Evolutionary conservation across 2,888 invertebrate genomes (phyloP).

Genomic region (Ecliptopera silaceata): DNA sequence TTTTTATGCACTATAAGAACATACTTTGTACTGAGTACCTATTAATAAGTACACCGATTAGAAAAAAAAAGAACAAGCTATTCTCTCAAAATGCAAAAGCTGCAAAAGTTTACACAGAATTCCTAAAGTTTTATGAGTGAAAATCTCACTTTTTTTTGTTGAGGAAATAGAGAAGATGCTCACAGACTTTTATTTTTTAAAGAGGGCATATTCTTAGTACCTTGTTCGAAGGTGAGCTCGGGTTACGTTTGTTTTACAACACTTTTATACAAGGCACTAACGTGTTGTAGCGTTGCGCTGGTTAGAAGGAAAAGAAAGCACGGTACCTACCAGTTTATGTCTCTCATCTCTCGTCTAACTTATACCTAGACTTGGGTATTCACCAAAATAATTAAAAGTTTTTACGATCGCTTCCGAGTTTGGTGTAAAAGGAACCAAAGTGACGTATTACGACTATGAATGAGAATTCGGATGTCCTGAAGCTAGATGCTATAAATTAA

Average conservation of each 20-base stretch:
- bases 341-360: conserved; percentile 62
- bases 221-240: conserved; percentile 46
- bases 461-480: conserved; percentile 45
- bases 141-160: conserved; percentile 36
- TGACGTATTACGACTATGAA: conserved; percentile 52
- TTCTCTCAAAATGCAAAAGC: not conserved
- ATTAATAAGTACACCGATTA: conserved; percentile 4
- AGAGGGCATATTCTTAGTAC: conserved; percentile 52
- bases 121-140: conserved; percentile 18
- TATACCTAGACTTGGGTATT: conserved; percentile 40
- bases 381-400: conserved; percentile 78
- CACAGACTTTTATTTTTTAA: conserved; percentile 60
- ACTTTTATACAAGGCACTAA: conserved; percentile 78
- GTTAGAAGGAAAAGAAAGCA: conserved; percentile 69
- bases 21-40: not conserved
- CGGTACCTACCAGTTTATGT: conserved; percentile 65
- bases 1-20: too few relatives aligned
- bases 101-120: conserved; percentile 14
- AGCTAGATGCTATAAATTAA: conserved; percentile 18
- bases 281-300: conserved; percentile 59
- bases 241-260: conserved; percentile 78
- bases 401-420: conserved; percentile 67
- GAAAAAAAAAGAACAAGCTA: conserved; percentile 5
- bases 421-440: conserved; percentile 62
- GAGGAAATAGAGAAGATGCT: conserved; percentile 41